Evolutionary conservation across 2,888 invertebrate genomes (phyloP).

Genomic region (Lepidochrysops patricia): DNA sequence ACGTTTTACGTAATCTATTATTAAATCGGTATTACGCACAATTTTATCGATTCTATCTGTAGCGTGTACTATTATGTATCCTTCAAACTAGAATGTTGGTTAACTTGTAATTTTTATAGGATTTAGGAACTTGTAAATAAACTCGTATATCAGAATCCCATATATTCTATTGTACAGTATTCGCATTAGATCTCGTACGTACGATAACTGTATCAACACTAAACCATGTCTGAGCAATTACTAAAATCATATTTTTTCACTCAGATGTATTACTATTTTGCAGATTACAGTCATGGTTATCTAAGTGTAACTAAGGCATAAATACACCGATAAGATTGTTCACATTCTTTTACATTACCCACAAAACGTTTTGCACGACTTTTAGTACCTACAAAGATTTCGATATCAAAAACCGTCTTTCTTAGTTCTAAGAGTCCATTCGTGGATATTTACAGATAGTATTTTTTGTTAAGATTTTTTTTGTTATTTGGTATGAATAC

Average conservation of each 20-base stretch:
- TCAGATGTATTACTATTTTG: not conserved
- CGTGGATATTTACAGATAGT: not conserved
- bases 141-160: too few relatives aligned
- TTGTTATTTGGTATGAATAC: not conserved
- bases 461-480: not conserved
- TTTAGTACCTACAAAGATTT: not conserved
- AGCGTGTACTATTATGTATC: not conserved
- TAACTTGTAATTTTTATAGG: not conserved
- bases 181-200: too few relatives aligned
- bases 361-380: not conserved
- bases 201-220: too few relatives aligned
- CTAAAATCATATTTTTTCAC: not conserved
- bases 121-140: too few relatives aligned
- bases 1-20: constrained; percentile 4
- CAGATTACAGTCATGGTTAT: not conserved
- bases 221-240: too few relatives aligned
- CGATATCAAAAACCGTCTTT: not conserved
- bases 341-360: not conserved
- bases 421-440: not conserved
- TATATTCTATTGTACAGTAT: not conserved
- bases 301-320: not conserved
- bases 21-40: not conserved
- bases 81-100: not conserved
- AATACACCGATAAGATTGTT: not conserved
- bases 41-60: not conserved